These are phyloP conservation scores for Heterocephalus glaber DNA, from an alignment of 2,113 vertebrate genomes.

Conservation along the genomic window DNA sequence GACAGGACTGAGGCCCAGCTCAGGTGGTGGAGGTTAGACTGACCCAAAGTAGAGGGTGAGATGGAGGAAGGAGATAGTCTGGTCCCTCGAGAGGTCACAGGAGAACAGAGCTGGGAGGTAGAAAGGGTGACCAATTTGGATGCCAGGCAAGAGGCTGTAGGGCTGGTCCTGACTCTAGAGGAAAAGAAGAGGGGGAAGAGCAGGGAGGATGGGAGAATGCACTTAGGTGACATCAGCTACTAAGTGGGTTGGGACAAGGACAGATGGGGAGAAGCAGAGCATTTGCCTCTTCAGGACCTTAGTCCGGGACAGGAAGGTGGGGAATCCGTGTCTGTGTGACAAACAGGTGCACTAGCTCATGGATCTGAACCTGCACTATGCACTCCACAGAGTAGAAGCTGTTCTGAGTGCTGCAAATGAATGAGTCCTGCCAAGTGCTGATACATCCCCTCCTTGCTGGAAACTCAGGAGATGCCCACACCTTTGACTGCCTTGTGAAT, in stretches of 20 bases:
- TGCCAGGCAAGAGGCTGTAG: background rate
- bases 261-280: background rate
- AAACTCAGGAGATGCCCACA: background rate
- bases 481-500: background rate
- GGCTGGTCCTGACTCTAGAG: background rate
- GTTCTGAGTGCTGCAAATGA: background rate
- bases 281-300: background rate
- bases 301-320: fast-evolving
- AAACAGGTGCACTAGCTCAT: background rate
- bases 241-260: background rate
- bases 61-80: background rate
- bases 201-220: background rate
- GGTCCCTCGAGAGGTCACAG: background rate
- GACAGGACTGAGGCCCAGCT: background rate
- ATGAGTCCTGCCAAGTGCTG: too few species aligned
- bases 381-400: background rate
- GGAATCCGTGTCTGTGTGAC: background rate
- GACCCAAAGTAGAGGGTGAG: background rate
- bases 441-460: background rate
- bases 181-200: background rate
- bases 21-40: background rate
- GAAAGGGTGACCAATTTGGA: background rate
- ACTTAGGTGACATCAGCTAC: background rate
- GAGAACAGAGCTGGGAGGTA: background rate
- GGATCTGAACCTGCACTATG: background rate